Evolutionary conservation across 2,113 vertebrate genomes (phyloP), one percentile per base, ranked within the genome.

Genomic region (Salvator merianae): DNA sequence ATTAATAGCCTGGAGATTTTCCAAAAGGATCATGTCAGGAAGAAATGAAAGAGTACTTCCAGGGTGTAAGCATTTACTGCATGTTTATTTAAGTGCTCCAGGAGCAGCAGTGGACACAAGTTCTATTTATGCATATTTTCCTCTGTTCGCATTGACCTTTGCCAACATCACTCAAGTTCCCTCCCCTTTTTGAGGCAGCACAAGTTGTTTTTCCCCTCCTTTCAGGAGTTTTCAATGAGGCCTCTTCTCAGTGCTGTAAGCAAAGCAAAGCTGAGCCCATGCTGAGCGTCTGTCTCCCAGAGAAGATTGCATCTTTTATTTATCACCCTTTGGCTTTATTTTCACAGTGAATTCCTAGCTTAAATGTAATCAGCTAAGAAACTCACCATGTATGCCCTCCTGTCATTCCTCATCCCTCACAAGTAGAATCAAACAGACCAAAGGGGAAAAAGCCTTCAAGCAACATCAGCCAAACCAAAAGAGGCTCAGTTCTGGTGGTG

Each of bases 291-390:
- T 96, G 94, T 95, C 96, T 97, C 94, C 94, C 86, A 66, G 82
- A 97, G 96, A 97, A 98, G 97, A 99, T 94, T 97, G 96, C 97
- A 98, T 98, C 96, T 98, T 98, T 99, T 98, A 98, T 99, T 98
- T 98, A 98, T 98, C 96, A 59, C 95, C 94, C 93, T 95, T 97
- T 96, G 96, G 96, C 97, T 98, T 97, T 97, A 97, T 97, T 98
- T 98, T 98, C 96, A 97, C 97, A 97, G 96, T 92, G 96, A 97
- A 99, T 99, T 98, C 98, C 97, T 97, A 94, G 96, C 95, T 96
- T 94, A 98, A 97, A 98, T 96, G 97, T 97, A 99, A 98, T 98
- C 97, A 98, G 97, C 97, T 97, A 98, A 97, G 96, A 97, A 97
- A 96, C 97, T 96, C 97, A 98, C 97, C 97, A 97, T 96, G 92